A percentile compares a stretch with the other conserved stretches of the same genome.
phyloP scores from a whole-genome alignment of 2,797 vertebrate genomes.

The Ataeniobius toweri region DNA sequence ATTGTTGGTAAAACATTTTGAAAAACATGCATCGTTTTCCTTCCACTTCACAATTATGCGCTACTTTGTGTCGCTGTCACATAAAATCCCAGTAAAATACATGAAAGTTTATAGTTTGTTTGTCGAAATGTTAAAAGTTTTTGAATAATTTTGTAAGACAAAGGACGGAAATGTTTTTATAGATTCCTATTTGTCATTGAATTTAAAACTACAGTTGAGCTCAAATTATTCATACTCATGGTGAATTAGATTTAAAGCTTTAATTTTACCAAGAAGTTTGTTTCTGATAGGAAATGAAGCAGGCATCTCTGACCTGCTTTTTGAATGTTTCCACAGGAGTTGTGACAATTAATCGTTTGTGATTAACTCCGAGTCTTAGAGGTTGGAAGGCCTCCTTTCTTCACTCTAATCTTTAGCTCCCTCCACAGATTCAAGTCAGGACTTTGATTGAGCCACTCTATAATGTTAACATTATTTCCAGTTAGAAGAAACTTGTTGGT shows the following conservation, averaged over 20 bases:
- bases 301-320: background rate
- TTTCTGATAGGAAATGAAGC: background rate
- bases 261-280: background rate
- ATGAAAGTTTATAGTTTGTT: no score
- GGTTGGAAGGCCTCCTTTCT: background rate
- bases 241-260: background rate
- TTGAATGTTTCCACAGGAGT: background rate
- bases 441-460: background rate
- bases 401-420: background rate
- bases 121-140: no score
- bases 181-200: no score
- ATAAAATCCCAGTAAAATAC: no score
- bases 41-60: background rate
- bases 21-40: background rate
- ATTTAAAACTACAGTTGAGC: background rate
- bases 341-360: background rate
- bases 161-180: no score
- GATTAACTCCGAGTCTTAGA: no score
- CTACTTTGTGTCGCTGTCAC: no score
- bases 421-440: background rate
- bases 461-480: no score
- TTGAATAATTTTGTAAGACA: no score
- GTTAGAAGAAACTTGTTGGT: no score
- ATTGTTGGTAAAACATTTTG: background rate
- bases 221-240: background rate